phyloP scores from a whole-genome alignment of 1,140 invertebrate genomes.

The Carposina sasakii region DNA sequence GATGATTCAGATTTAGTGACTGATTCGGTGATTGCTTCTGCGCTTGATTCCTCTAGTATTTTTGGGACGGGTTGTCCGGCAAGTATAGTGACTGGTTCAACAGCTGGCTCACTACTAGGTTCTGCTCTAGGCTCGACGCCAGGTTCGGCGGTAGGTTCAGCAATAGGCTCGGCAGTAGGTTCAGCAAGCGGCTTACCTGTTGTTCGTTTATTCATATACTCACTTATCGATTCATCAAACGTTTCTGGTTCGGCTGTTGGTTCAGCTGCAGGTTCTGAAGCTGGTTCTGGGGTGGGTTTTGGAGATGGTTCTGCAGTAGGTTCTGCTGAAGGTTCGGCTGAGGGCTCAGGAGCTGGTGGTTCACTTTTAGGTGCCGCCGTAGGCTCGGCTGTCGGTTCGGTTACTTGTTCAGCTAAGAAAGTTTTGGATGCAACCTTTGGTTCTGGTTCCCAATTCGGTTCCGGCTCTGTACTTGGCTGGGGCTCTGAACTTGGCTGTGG shows the following conservation, averaged over 20 bases:
- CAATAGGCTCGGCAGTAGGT: conserved; percentile 5
- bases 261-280: conserved; percentile 23
- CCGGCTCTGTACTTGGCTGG: conserved; percentile 19
- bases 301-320: conserved; percentile 28
- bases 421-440: conserved; percentile 29
- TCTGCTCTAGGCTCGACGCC: conserved; percentile 33
- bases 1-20: too few species aligned
- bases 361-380: conserved; percentile 29
- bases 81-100: too few species aligned
- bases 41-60: too few species aligned
- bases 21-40: too few species aligned
- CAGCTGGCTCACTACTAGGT: conserved; percentile 29
- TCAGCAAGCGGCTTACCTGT: conserved; percentile 33
- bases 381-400: conserved; percentile 22
- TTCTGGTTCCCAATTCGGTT: conserved; percentile 30
- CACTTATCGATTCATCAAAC: conserved; percentile 34
- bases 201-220: conserved; percentile 40
- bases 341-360: conserved; percentile 14
- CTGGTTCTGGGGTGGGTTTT: conserved; percentile 24
- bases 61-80: too few species aligned
- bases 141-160: neutral
- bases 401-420: too few species aligned
- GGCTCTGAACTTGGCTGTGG: conserved; percentile 15
- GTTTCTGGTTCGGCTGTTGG: conserved; percentile 30
- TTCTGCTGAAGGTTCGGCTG: conserved; percentile 32